Evolutionary conservation across 1,140 invertebrate species (phyloP).

Genomic region (Dolichoris vasculosae): DNA sequence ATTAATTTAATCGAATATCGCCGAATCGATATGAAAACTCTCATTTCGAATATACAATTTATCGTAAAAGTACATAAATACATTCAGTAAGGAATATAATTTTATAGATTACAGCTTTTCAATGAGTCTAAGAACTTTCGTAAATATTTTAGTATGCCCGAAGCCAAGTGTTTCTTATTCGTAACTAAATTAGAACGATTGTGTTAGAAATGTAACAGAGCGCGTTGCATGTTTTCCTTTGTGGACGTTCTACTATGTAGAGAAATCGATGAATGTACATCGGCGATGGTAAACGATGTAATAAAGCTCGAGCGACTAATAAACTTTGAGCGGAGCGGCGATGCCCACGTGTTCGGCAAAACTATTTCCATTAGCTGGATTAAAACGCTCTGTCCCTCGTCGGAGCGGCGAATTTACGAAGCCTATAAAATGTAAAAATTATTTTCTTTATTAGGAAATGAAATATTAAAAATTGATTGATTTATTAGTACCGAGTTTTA

Average conservation of each 20-base stretch:
- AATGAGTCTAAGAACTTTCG: slow-evolving; percentile 3
- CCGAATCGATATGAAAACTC: background rate
- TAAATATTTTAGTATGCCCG: slow-evolving; percentile 14
- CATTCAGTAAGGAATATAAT: background rate
- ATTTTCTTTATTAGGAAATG: slow-evolving; percentile 35
- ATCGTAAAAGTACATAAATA: background rate
- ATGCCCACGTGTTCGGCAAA: slow-evolving; percentile 29
- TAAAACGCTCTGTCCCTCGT: background rate
- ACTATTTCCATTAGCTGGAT: slow-evolving; percentile 42
- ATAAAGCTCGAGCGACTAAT: slow-evolving; percentile 34
- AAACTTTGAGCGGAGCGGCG: background rate
- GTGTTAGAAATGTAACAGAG: background rate
- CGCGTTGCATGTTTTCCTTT: slow-evolving; percentile 25
- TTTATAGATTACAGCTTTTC: slow-evolving; percentile 22
- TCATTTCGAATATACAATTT: background rate
- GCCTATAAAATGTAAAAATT: slow-evolving; percentile 18
- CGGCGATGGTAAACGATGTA: background rate
- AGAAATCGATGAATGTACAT: slow-evolving; percentile 21
- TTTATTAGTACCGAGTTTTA: slow-evolving; percentile 17
- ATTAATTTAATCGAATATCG: slow-evolving; percentile 10
- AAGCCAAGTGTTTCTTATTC: background rate
- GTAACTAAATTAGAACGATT: slow-evolving; percentile 33
- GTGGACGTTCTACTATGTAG: background rate
- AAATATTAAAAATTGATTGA: slow-evolving; percentile 39
- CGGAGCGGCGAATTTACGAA: background rate